Conservation (phyloP, 1,140 invertebrate genomes). For the Condylostylus longicornis region DNA sequence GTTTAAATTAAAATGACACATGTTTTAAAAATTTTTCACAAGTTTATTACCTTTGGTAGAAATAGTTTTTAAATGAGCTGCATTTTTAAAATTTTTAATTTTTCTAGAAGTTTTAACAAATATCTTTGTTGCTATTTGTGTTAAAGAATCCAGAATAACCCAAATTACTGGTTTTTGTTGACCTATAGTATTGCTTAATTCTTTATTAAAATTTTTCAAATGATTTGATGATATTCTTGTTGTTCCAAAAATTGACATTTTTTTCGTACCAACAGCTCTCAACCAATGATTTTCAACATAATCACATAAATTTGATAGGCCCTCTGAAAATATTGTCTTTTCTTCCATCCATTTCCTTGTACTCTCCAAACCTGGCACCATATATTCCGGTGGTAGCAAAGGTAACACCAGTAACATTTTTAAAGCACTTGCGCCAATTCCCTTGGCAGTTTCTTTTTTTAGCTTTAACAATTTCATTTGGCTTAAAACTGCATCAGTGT, state of each 20-base stretch:
- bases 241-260: conserved; percentile 8
- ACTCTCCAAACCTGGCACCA: conserved; percentile 4
- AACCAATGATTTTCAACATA: conserved; percentile 6
- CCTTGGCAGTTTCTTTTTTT: conserved; percentile 1
- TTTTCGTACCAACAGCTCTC: conserved; percentile 3
- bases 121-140: conserved; percentile 1
- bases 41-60: too few species aligned
- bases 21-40: too few species aligned
- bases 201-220: conserved; percentile 5
- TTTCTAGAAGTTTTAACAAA: conserved; percentile 2
- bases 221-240: conserved; percentile 4
- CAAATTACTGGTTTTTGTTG: background rate
- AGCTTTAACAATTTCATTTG: conserved; percentile 4
- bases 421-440: conserved; percentile 1
- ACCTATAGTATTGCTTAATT: background rate
- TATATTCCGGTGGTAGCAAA: conserved; percentile 7
- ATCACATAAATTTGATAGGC: conserved; percentile 1
- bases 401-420: conserved; percentile 7
- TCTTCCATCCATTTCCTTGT: conserved; percentile 8
- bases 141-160: conserved; percentile 3
- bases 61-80: background rate
- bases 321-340: conserved; percentile 3
- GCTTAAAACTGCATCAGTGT: conserved; percentile 3
- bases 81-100: background rate
- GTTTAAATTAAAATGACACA: too few species aligned